Base-by-base conservation (phyloP, 2,888 invertebrate species). In the Hecatera dysodea region DNA sequence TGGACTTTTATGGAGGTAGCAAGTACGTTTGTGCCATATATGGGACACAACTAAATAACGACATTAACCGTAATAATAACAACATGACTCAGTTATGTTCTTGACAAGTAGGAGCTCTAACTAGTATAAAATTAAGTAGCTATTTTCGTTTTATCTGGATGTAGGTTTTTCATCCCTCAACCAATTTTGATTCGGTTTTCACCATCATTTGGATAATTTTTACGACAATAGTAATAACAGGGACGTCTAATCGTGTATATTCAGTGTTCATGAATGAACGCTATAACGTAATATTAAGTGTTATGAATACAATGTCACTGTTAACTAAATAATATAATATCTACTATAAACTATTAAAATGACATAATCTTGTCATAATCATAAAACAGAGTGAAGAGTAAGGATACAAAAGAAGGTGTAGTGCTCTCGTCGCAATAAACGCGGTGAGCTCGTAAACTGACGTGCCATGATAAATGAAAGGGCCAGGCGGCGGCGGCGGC, bases 361-460 rank as follows among this genome's bases (percentile, higher is more conserved):
- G 89, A 81, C 84, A 86, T 90, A 86, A 87, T 81, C 75, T 84
- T 88, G n/a, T n/a, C n/a, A n/a, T 29, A 33, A 33, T 33, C 33
- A 33, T 33, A 90, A 91, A 90, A 90, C 84, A 88, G 87, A 89
- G 84, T 89, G 86, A 87, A 89, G 89, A 82, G 84, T 84, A 86
- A 85, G 86, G 86, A 87, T 89, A 93, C 89, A 93, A 92, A 89
- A 90, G 88, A 84, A 87, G 85, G 89, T 89, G 86, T 90, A 92
- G 93, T 89, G 89, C 90, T 89, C 91, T 93, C 85, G 88, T 93
- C 85, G 88, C 87, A 88, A 90, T 91, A 91, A 93, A 91, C 88
- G 88, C 87, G 87, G 87, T 80, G 88, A 87, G 91, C 90, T 93
- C 93, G 90, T 94, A 94, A 93, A 93, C 89, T 90, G 89, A 86